Evolutionary conservation across 2,888 invertebrate species (phyloP).

Genomic region (Mellilla xanthometata): DNA sequence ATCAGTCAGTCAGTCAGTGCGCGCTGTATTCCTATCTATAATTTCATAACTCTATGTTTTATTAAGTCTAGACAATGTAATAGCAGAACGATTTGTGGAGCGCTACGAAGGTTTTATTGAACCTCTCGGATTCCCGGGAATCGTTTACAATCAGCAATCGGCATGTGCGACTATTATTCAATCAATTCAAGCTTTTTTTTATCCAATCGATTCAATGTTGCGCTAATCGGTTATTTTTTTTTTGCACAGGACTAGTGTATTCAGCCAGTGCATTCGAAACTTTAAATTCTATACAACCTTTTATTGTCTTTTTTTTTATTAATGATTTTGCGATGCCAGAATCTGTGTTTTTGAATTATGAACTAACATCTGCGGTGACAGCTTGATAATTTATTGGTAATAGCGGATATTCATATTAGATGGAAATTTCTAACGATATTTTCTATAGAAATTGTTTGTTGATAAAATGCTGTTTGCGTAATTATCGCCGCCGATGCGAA

Average conservation of each 20-base stretch:
- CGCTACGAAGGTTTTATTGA: slow-evolving; percentile 50
- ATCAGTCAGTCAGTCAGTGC: too few species aligned
- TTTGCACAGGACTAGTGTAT: slow-evolving; percentile 1
- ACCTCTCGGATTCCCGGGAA: slow-evolving; percentile 45
- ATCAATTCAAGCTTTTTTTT: slow-evolving; percentile 28
- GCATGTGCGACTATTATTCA: slow-evolving; percentile 36
- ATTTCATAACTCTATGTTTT: slow-evolving; percentile 41
- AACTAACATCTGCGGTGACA: slow-evolving; percentile 63
- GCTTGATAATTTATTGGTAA: slow-evolving; percentile 59
- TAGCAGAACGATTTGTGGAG: slow-evolving; percentile 47
- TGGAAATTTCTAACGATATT: slow-evolving; percentile 49
- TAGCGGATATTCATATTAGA: slow-evolving; percentile 69
- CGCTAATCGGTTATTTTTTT: slow-evolving; percentile 15
- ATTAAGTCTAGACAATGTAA: slow-evolving; percentile 62
- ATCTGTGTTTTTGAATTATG: slow-evolving; percentile 41
- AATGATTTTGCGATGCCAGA: slow-evolving; percentile 29
- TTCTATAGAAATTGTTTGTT: slow-evolving; percentile 47
- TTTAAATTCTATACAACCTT: slow-evolving; percentile 1
- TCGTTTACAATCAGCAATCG: slow-evolving; percentile 36
- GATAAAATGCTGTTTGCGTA: slow-evolving; percentile 46
- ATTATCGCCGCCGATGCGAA: slow-evolving; percentile 50
- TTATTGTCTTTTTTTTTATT: too few species aligned
- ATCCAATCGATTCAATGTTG: slow-evolving; percentile 17
- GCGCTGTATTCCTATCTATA: too few species aligned
- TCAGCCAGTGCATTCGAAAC: not conserved